A percentile compares a stretch with the other conserved stretches of the same genome.
These are phyloP conservation scores for Mythimna lalbum DNA, from an alignment of 2,888 invertebrate genomes.

Conservation along the genomic window DNA sequence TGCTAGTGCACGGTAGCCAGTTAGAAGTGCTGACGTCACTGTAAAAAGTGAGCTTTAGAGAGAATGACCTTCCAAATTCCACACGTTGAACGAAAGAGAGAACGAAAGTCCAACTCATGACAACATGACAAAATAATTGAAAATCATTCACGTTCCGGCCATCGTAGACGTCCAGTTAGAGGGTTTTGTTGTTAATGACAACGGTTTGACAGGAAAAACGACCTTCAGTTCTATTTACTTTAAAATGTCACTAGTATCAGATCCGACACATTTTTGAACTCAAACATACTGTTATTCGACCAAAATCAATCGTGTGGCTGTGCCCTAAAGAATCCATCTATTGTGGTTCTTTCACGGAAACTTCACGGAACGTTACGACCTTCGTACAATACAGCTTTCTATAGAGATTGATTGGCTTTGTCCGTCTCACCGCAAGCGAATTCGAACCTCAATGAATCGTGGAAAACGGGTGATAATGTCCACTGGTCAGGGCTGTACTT, in stretches of 20 bases:
- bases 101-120: constrained; percentile 47
- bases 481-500: constrained; percentile 59
- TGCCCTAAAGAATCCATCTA: constrained; percentile 53
- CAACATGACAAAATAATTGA: constrained; percentile 31
- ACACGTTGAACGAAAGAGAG: constrained; percentile 43
- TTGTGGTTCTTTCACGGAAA: constrained; percentile 55
- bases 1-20: constrained; percentile 16
- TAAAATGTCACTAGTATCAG: constrained; percentile 19
- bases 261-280: constrained; percentile 33
- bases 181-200: not conserved
- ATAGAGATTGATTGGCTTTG: constrained; percentile 68
- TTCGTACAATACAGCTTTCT: constrained; percentile 66
- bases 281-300: constrained; percentile 53
- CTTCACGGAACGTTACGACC: constrained; percentile 59
- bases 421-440: constrained; percentile 70
- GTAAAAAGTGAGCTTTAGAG: constrained; percentile 42
- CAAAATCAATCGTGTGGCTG: constrained; percentile 50
- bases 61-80: constrained; percentile 47
- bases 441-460: constrained; percentile 73
- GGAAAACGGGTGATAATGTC: constrained; percentile 70
- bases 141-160: constrained; percentile 15
- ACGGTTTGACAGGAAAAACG: constrained; percentile 7
- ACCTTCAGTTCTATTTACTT: constrained; percentile 12
- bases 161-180: constrained; percentile 10
- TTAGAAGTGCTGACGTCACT: constrained; percentile 50